phyloP scores from a whole-genome alignment of 2,113 vertebrate genomes.

The Addax nasomaculatus region DNA sequence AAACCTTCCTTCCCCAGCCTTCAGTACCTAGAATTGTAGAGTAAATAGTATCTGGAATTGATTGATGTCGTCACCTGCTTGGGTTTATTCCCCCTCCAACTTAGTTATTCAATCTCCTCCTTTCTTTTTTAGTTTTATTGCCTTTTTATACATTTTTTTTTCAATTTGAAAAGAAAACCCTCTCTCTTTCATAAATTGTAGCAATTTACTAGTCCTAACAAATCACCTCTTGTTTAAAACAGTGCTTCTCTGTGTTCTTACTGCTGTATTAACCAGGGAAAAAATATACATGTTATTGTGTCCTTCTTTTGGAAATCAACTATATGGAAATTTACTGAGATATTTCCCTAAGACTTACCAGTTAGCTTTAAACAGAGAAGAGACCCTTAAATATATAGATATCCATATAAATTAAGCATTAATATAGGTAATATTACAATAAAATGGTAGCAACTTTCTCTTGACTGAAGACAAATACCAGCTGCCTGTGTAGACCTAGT shows the following conservation, averaged over 20 bases:
- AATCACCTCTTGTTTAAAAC: neutral
- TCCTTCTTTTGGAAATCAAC: neutral
- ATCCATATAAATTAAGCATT: neutral
- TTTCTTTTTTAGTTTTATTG: neutral
- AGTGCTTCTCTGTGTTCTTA: neutral
- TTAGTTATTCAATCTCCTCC: neutral
- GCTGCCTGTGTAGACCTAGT: neutral
- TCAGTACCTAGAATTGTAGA: neutral
- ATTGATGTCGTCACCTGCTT: neutral
- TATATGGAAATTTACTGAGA: neutral
- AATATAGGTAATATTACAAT: neutral
- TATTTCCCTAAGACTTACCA: neutral
- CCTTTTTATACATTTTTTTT: neutral
- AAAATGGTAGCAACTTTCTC: neutral
- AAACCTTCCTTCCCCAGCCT: neutral
- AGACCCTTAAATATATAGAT: neutral
- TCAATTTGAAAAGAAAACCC: neutral
- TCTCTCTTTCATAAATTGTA: neutral
- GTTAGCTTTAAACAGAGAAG: neutral
- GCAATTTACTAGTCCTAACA: neutral
- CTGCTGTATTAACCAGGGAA: neutral
- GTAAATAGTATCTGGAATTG: neutral
- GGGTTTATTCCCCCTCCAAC: neutral
- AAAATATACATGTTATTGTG: neutral
- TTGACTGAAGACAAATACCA: neutral